Conservation (phyloP, 1,140 invertebrate genomes). For the Achroia grisella region DNA sequence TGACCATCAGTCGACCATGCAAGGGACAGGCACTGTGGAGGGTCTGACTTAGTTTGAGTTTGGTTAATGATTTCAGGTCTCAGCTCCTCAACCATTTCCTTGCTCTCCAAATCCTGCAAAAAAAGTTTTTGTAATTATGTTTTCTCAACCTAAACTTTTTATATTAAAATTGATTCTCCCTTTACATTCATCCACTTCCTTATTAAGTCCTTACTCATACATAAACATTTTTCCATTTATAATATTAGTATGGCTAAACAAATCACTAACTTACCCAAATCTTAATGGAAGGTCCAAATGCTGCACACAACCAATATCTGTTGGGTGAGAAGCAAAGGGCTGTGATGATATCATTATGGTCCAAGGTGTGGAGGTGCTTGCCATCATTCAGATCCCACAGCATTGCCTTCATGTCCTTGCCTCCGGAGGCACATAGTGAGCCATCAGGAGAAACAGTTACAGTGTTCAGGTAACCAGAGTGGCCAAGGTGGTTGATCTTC, state of each 20-base stretch:
- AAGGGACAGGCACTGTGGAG: constrained; percentile 96
- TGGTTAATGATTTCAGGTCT: constrained; percentile 91
- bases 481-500: constrained; percentile 98
- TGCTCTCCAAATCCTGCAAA: constrained; percentile 95
- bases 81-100: constrained; percentile 99
- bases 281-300: constrained; percentile 98
- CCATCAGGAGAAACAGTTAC: constrained; percentile 99
- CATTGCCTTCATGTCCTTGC: constrained; percentile 99
- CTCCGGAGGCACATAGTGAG: constrained; percentile 98
- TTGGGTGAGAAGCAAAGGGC: constrained; percentile 99
- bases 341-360: constrained; percentile 99
- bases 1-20: constrained; percentile 99
- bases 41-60: constrained; percentile 84
- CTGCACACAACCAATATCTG: constrained; percentile 99
- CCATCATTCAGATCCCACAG: constrained; percentile 99
- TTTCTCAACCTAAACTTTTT: not conserved
- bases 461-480: constrained; percentile 97
- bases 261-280: constrained; percentile 88
- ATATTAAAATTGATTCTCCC: not conserved
- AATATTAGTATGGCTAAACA: not conserved
- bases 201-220: not conserved
- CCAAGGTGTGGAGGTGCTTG: constrained; percentile 98
- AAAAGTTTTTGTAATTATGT: constrained; percentile 6
- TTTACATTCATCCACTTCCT: not conserved
- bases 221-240: not conserved